These are phyloP conservation scores for Poeciliopsis presidionis DNA, from an alignment of 2,797 vertebrate genomes.

Conservation along the genomic window DNA sequence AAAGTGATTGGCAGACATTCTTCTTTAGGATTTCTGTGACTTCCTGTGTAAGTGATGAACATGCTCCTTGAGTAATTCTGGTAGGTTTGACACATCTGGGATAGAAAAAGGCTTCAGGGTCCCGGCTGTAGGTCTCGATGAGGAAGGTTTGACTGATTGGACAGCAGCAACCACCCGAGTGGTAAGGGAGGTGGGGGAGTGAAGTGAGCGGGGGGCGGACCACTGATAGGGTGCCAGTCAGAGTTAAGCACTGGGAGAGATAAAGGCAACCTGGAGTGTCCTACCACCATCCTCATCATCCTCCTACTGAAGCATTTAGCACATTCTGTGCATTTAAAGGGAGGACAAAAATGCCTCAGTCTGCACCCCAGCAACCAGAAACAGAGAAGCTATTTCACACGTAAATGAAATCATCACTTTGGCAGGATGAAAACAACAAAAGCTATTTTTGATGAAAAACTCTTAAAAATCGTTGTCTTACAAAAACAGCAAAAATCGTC, in stretches of 20 bases:
- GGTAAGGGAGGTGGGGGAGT: slow-evolving; percentile 69
- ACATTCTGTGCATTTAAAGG: slow-evolving; percentile 2
- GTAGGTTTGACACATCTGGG: slow-evolving; percentile 16
- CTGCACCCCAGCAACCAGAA: slow-evolving; percentile 9
- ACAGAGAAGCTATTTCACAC: not conserved
- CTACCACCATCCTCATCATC: slow-evolving; percentile 2
- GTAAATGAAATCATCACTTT: slow-evolving; percentile 16
- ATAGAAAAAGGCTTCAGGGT: slow-evolving; percentile 76
- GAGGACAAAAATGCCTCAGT: slow-evolving; percentile 18
- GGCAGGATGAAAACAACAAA: not conserved
- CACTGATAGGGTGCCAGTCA: slow-evolving; percentile 76
- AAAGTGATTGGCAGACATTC: not conserved
- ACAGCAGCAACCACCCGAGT: slow-evolving; percentile 23
- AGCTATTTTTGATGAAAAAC: not conserved
- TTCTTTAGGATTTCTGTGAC: not conserved
- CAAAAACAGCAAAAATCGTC: not conserved
- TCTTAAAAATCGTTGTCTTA: not conserved
- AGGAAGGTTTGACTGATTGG: slow-evolving; percentile 68
- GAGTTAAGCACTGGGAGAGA: slow-evolving; percentile 76
- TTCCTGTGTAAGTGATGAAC: not conserved
- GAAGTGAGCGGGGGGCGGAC: slow-evolving; percentile 71
- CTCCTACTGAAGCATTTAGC: slow-evolving; percentile 35
- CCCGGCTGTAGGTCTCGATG: slow-evolving; percentile 78
- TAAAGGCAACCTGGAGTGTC: slow-evolving; percentile 1
- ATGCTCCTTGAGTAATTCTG: not conserved